Percentiles rank a stretch among this genome's conserved stretches.
Conservation (phyloP, 30 jellyfish, hydroid and myxozoan species). For the Aurelia sp. region DNA sequence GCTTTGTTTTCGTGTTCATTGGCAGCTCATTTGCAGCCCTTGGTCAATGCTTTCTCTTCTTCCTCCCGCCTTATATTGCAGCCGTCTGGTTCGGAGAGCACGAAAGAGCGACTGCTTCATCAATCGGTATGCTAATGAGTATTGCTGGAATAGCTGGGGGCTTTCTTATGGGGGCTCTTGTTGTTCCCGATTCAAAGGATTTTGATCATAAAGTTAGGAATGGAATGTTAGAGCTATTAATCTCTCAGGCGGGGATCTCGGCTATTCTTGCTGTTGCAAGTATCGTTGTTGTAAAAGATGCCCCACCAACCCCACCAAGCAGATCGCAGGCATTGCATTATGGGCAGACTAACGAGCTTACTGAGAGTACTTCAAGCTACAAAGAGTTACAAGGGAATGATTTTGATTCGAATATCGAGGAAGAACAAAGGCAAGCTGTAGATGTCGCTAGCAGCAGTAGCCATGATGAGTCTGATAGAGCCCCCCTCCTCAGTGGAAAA, state of each 20-base stretch:
- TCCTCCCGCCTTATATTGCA: slow-evolving; percentile 91
- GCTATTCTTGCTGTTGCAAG: slow-evolving; percentile 48
- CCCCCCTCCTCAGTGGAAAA: no score
- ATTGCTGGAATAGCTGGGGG: slow-evolving; percentile 82
- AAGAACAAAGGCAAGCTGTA: no score
- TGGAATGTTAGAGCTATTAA: slow-evolving; percentile 71
- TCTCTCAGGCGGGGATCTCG: slow-evolving; percentile 73
- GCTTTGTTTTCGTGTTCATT: slow-evolving; percentile 68
- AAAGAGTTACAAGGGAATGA: background rate
- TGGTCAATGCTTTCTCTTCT: slow-evolving; percentile 78
- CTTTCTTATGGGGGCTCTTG: slow-evolving; percentile 66
- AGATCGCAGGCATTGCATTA: slow-evolving; percentile 64
- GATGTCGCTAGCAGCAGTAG: no score
- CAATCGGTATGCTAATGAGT: slow-evolving; percentile 84
- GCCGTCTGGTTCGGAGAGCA: slow-evolving; percentile 95
- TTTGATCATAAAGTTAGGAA: slow-evolving; percentile 46
- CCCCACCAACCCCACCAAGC: slow-evolving; percentile 90
- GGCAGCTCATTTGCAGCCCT: slow-evolving; percentile 86
- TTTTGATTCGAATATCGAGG: no score
- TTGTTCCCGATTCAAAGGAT: slow-evolving; percentile 59
- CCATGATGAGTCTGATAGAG: no score
- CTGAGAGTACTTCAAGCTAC: background rate
- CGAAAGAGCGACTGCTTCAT: slow-evolving; percentile 93
- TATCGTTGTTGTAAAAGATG: slow-evolving; percentile 34
- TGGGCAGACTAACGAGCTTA: background rate